phyloP scores from a whole-genome alignment of 2,888 invertebrate species.

The Hemicrepidius hirtus region DNA sequence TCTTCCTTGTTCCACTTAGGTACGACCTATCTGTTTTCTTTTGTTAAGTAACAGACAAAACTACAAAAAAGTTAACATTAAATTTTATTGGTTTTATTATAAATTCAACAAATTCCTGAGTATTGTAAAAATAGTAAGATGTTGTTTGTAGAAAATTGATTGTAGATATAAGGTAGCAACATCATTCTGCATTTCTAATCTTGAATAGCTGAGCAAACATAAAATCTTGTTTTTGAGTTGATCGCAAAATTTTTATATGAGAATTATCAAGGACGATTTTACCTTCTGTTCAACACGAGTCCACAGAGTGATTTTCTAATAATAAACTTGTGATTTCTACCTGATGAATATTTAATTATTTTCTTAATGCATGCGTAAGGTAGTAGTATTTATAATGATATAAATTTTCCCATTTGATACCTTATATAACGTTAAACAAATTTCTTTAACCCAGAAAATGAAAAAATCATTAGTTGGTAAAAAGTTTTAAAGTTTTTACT shows the following conservation, averaged over 20 bases:
- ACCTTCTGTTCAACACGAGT: constrained; percentile 28
- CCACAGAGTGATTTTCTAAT: constrained; percentile 19
- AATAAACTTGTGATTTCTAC: background rate
- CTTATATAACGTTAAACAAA: too few relatives aligned
- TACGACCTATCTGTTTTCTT: too few relatives aligned
- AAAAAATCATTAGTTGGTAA: too few relatives aligned
- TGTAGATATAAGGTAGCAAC: background rate
- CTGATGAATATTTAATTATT: constrained; percentile 31
- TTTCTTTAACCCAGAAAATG: too few relatives aligned
- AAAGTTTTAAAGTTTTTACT: too few relatives aligned
- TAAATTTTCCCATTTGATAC: too few relatives aligned
- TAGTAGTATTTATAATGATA: background rate
- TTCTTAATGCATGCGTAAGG: background rate
- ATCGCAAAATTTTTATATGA: constrained; percentile 1
- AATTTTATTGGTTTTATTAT: too few relatives aligned
- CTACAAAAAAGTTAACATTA: too few relatives aligned
- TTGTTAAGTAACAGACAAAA: too few relatives aligned
- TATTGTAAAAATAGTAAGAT: too few relatives aligned
- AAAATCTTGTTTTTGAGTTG: constrained; percentile 18
- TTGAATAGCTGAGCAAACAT: background rate
- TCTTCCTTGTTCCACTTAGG: too few relatives aligned
- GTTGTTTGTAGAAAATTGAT: background rate
- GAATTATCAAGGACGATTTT: constrained; percentile 17
- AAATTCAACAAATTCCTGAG: too few relatives aligned
- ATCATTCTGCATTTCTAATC: background rate